Evolutionary conservation across 2,888 invertebrate genomes (phyloP), one percentile per base, ranked within the genome.

Genomic region (Calliphora vomitoria): DNA sequence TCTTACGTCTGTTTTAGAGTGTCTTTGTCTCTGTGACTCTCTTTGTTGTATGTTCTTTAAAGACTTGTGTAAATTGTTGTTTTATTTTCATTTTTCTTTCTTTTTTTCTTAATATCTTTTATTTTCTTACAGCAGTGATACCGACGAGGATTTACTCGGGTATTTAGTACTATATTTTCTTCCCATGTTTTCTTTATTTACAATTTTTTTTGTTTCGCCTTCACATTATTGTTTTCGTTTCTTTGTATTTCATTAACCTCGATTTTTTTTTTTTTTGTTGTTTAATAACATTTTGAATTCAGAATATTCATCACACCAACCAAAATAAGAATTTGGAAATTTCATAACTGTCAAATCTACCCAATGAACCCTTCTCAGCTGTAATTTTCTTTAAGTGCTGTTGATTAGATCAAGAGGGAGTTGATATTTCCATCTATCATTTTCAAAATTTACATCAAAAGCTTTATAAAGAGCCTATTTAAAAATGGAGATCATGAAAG

Each of bases 41-140:
- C n/a, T 76, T 31, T 64, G 15, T 44, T 78, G 11, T 76, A 25
- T 60, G 25, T 60, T 79, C 47, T 76, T 82, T 44, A 31, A 60
- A 66, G 38, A 66, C 60, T 55, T 80, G 47, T 83, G 58, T 75
- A 76, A 69, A 75, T 68, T 62, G 20, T 82, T 47, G 8, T 84
- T 55, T 82, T 83, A 82, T 82, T 80, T 62, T 79, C 44, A n/a
- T 79, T 74, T 83, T 35, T 82, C 41, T 90, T 88, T 90, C 78
- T 91, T 89, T 90, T 82, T 82, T 86, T 88, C 82, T 89, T 64
- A 89, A 88, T 89, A 78, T 88, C 78, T 89, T 80, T 88, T 85
- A 89, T 88, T 90, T 91, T 89, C 90, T 92, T 91, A 86, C 92
- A 92, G 92, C 91, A 89, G 91, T 80, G 91, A 89, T 76, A 76